A percentile compares a stretch with the other conserved stretches of the same genome.
phyloP scores from a whole-genome alignment of 2,888 invertebrate species.

The Mayetiola destructor region DNA sequence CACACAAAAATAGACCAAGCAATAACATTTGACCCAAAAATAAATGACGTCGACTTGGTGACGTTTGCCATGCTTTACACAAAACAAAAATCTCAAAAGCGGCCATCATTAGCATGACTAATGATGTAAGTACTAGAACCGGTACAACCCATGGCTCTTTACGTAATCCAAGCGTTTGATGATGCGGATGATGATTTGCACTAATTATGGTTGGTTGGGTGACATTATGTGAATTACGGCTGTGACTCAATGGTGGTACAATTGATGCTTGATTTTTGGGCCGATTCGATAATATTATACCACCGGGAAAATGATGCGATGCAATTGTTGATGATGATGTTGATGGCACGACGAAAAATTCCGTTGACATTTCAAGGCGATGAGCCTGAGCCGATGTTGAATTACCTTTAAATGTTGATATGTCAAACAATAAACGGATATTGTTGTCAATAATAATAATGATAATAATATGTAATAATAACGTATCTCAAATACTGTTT shows the following conservation, averaged over 20 bases:
- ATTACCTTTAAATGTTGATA: too few species aligned
- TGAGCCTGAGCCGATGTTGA: slow-evolving; percentile 25
- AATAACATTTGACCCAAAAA: slow-evolving; percentile 77
- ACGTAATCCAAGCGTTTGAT: slow-evolving; percentile 38
- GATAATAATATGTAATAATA: too few species aligned
- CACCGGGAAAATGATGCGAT: slow-evolving; percentile 26
- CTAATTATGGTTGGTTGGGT: slow-evolving; percentile 29
- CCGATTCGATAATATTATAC: slow-evolving; percentile 12
- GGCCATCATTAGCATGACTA: slow-evolving; percentile 70
- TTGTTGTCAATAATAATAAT: too few species aligned
- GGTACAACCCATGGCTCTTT: slow-evolving; percentile 84
- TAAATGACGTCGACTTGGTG: slow-evolving; percentile 69
- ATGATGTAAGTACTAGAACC: slow-evolving; percentile 65
- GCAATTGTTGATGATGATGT: slow-evolving; percentile 31
- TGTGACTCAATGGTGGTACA: slow-evolving; percentile 7
- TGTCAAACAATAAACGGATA: too few species aligned
- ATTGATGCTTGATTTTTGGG: slow-evolving; percentile 8
- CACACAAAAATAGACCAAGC: slow-evolving; percentile 67
- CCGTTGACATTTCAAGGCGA: slow-evolving; percentile 67
- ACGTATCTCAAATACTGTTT: too few species aligned
- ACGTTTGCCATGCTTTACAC: slow-evolving; percentile 68
- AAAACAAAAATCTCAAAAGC: slow-evolving; percentile 82
- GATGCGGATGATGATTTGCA: slow-evolving; percentile 28
- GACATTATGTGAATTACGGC: neutral
- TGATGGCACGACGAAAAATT: slow-evolving; percentile 64